Evolutionary conservation across 2,797 vertebrate species (phyloP).

Genomic region (Sebastes elongatus): DNA sequence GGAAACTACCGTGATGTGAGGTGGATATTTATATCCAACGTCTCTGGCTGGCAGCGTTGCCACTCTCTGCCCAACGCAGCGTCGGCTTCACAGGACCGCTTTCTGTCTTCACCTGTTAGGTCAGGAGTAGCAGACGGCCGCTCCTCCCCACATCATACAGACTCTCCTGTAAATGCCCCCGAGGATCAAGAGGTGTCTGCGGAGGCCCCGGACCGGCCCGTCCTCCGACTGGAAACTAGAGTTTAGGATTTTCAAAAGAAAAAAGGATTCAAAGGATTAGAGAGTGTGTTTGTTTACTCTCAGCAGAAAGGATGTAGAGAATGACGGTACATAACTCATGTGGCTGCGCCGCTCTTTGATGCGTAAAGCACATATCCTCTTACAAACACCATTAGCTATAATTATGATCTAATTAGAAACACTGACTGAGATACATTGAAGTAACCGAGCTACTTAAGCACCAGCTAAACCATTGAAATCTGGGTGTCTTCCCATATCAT

Average conservation of each 20-base stretch:
- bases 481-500: slow-evolving; percentile 40
- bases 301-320: slow-evolving; percentile 57
- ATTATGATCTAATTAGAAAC: slow-evolving; percentile 54
- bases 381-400: slow-evolving; percentile 44
- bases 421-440: slow-evolving; percentile 12
- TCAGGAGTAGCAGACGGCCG: slow-evolving; percentile 17
- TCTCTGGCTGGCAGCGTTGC: slow-evolving; percentile 18
- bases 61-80: slow-evolving; percentile 12
- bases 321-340: slow-evolving; percentile 55
- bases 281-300: slow-evolving; percentile 65
- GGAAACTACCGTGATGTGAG: slow-evolving; percentile 59
- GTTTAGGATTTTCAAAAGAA: slow-evolving; percentile 49
- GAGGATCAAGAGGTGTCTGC: slow-evolving; percentile 56
- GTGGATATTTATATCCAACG: slow-evolving; percentile 65
- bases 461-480: slow-evolving; percentile 38
- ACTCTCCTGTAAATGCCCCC: slow-evolving; percentile 39
- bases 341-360: slow-evolving; percentile 54
- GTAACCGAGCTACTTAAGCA: slow-evolving; percentile 28
- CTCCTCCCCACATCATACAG: slow-evolving; percentile 66
- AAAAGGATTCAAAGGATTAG: slow-evolving; percentile 53
- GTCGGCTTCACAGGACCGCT: slow-evolving; percentile 41
- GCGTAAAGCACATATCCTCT: slow-evolving; percentile 40
- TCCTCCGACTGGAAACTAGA: slow-evolving; percentile 58
- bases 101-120: slow-evolving; percentile 67
- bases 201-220: slow-evolving; percentile 46